Conservation (phyloP, 1,140 invertebrate species). For the Microvelia longipes region DNA sequence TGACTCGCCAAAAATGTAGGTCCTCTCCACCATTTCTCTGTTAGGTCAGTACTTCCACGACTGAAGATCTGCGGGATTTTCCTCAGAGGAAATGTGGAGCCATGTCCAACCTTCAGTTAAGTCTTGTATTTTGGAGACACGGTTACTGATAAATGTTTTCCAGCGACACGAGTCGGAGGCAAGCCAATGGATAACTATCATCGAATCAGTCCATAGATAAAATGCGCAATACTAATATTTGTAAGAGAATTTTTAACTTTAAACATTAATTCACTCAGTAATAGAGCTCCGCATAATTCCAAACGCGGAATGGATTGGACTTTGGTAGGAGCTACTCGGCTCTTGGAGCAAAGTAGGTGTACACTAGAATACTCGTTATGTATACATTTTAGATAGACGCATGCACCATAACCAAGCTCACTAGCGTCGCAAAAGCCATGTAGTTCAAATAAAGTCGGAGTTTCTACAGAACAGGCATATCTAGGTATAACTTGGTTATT, state of each 20-base stretch:
- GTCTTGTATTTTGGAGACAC: constrained; percentile 7
- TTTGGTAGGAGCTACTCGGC: constrained; percentile 26
- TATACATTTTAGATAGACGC: constrained; percentile 6
- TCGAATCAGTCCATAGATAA: constrained; percentile 19
- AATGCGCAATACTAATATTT: constrained; percentile 1
- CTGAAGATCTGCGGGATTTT: not conserved
- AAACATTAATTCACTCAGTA: constrained; percentile 19
- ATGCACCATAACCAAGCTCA: constrained; percentile 6
- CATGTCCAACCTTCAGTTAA: not conserved
- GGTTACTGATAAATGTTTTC: constrained; percentile 20
- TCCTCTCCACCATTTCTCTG: not conserved
- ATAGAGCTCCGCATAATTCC: constrained; percentile 28
- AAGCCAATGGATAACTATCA: constrained; percentile 19
- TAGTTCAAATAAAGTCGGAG: not conserved
- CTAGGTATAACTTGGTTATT: not conserved
- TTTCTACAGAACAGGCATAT: not conserved
- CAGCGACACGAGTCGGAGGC: constrained; percentile 9
- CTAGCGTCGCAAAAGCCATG: constrained; percentile 13
- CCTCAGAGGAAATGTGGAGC: not conserved
- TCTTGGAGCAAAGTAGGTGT: constrained; percentile 25
- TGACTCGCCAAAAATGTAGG: not conserved
- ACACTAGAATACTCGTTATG: constrained; percentile 4
- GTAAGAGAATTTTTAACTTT: constrained; percentile 2
- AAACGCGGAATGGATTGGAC: constrained; percentile 26
- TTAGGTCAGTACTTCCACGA: not conserved